Conservation (phyloP, 2,797 vertebrate species). For the Cryptoblepharus egeriae region DNA sequence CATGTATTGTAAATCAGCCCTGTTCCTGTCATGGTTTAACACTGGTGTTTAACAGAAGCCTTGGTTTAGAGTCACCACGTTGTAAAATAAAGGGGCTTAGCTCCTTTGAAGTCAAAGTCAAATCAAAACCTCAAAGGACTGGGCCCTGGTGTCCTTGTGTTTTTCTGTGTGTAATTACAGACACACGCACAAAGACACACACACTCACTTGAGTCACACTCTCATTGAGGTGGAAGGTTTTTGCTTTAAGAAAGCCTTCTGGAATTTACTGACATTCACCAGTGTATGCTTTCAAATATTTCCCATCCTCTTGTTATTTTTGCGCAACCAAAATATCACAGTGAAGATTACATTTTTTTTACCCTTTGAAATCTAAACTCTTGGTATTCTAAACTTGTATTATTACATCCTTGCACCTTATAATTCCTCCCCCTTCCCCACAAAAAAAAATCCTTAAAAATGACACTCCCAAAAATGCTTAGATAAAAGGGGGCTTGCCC, state of each 20-base stretch:
- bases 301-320: slow-evolving; percentile 14
- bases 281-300: slow-evolving; percentile 32
- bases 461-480: neutral
- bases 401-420: neutral
- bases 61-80: slow-evolving; percentile 53
- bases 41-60: slow-evolving; percentile 60
- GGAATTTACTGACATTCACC: slow-evolving; percentile 43
- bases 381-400: neutral
- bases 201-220: no score
- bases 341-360: neutral
- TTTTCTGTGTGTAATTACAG: slow-evolving; percentile 49
- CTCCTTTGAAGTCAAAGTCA: slow-evolving; percentile 65
- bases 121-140: slow-evolving; percentile 58
- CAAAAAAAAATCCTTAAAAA: neutral
- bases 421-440: slow-evolving; percentile 1
- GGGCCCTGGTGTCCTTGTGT: slow-evolving; percentile 52
- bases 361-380: neutral
- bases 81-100: slow-evolving; percentile 65
- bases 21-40: slow-evolving; percentile 66
- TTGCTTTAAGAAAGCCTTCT: slow-evolving; percentile 56
- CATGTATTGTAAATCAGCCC: slow-evolving; percentile 63
- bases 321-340: neutral
- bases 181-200: neutral
- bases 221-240: slow-evolving; percentile 30
- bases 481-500: neutral